Percentiles rank a stretch among this genome's conserved stretches.
These are phyloP conservation scores for Stenolophus ochropezus DNA, from an alignment of 2,888 invertebrate genomes.

Conservation along the genomic window DNA sequence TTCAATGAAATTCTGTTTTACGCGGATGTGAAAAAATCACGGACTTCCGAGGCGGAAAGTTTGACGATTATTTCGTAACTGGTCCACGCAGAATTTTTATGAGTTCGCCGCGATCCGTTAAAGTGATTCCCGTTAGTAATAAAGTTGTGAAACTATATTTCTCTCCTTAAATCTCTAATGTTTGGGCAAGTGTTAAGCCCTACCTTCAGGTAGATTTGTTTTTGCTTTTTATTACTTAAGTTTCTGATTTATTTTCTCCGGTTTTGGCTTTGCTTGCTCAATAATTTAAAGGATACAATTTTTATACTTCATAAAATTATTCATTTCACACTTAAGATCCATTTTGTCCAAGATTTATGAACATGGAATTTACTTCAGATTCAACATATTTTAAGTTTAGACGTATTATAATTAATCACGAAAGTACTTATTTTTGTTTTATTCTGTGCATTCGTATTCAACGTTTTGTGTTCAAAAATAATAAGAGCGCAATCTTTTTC, in stretches of 20 bases:
- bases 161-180: constrained; percentile 25
- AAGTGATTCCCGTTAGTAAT: constrained; percentile 39
- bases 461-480: too few species aligned
- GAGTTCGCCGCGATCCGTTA: constrained; percentile 6
- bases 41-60: constrained; percentile 2
- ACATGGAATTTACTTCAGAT: background rate
- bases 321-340: background rate
- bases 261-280: constrained; percentile 6
- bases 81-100: constrained; percentile 33
- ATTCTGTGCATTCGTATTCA: too few species aligned
- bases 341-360: background rate
- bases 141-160: constrained; percentile 40
- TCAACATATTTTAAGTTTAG: background rate
- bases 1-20: constrained; percentile 11
- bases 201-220: constrained; percentile 39
- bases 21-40: constrained; percentile 6
- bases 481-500: background rate
- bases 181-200: constrained; percentile 22
- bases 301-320: constrained; percentile 15
- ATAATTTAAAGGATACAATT: constrained; percentile 4
- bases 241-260: constrained; percentile 25
- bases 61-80: constrained; percentile 34
- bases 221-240: constrained; percentile 27
- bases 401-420: too few species aligned
- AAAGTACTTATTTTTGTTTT: too few species aligned